These are phyloP conservation scores for Zaprionus camerounensis DNA, from an alignment of 1,140 invertebrate species.

Conservation along the genomic window DNA sequence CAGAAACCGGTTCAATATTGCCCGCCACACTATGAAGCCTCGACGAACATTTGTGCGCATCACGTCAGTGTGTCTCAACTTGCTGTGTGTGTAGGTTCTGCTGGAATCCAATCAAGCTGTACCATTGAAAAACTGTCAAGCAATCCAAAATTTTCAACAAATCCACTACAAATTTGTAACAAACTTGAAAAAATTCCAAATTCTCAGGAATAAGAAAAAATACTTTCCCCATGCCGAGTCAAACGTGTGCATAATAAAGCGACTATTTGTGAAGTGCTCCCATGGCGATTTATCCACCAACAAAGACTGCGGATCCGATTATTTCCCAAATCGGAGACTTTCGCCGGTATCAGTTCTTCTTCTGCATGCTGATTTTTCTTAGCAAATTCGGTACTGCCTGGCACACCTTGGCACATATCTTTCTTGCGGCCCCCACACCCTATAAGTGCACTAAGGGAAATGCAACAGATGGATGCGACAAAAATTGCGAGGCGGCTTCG, in stretches of 20 bases:
- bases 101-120: conserved; percentile 1
- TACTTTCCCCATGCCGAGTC: too few species aligned
- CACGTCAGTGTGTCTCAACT: conserved; percentile 49
- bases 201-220: not conserved
- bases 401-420: conserved; percentile 88
- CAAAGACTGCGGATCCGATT: conserved; percentile 56
- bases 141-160: too few species aligned
- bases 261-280: too few species aligned
- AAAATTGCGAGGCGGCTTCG: conserved; percentile 86
- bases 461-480: conserved; percentile 80
- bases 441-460: conserved; percentile 83
- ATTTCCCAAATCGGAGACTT: conserved; percentile 87
- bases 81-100: not conserved
- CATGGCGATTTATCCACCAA: not conserved
- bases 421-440: conserved; percentile 86
- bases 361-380: conserved; percentile 87
- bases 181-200: not conserved
- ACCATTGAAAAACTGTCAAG: conserved; percentile 38
- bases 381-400: conserved; percentile 90
- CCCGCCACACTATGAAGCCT: conserved; percentile 22
- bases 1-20: conserved; percentile 52
- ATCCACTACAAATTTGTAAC: too few species aligned
- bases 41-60: conserved; percentile 49
- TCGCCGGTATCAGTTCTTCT: conserved; percentile 89
- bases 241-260: too few species aligned